These are phyloP conservation scores for Pheosia gnoma DNA, from an alignment of 2,888 invertebrate genomes.

Conservation along the genomic window DNA sequence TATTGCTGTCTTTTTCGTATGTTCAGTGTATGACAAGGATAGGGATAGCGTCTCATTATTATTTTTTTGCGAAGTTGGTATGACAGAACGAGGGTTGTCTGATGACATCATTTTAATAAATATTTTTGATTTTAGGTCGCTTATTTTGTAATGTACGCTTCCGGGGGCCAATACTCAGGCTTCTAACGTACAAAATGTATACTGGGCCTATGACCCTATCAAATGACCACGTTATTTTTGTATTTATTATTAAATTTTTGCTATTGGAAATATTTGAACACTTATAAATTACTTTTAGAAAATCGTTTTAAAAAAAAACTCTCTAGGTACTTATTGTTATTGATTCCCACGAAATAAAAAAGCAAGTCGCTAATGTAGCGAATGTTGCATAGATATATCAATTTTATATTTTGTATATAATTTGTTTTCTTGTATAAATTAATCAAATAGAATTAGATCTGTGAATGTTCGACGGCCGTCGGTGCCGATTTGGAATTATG, in stretches of 20 bases:
- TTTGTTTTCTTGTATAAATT: slow-evolving; percentile 77
- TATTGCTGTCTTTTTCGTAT: not conserved
- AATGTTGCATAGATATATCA: slow-evolving; percentile 76
- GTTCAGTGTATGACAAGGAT: slow-evolving; percentile 2
- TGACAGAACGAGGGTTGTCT: slow-evolving; percentile 1
- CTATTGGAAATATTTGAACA: slow-evolving; percentile 52
- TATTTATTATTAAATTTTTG: slow-evolving; percentile 53
- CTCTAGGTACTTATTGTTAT: slow-evolving; percentile 75
- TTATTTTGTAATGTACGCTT: slow-evolving; percentile 32
- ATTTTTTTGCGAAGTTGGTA: not conserved
- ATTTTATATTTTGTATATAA: slow-evolving; percentile 81
- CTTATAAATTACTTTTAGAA: slow-evolving; percentile 45
- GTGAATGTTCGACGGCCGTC: slow-evolving; percentile 48
- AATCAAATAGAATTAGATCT: slow-evolving; percentile 75
- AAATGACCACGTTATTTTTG: slow-evolving; percentile 39
- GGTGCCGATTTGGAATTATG: slow-evolving; percentile 34
- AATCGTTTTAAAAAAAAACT: slow-evolving; percentile 48
- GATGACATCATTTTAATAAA: slow-evolving; percentile 37
- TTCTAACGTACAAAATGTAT: slow-evolving; percentile 31
- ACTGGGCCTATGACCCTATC: slow-evolving; percentile 29
- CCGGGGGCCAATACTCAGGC: slow-evolving; percentile 38
- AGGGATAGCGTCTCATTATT: not conserved
- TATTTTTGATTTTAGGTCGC: slow-evolving; percentile 30
- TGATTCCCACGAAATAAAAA: slow-evolving; percentile 58
- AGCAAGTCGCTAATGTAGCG: slow-evolving; percentile 55